A percentile compares a stretch with the other conserved stretches of the same genome.
Conservation (phyloP, 2,113 vertebrate species). For the Falcunculus frontatus region DNA sequence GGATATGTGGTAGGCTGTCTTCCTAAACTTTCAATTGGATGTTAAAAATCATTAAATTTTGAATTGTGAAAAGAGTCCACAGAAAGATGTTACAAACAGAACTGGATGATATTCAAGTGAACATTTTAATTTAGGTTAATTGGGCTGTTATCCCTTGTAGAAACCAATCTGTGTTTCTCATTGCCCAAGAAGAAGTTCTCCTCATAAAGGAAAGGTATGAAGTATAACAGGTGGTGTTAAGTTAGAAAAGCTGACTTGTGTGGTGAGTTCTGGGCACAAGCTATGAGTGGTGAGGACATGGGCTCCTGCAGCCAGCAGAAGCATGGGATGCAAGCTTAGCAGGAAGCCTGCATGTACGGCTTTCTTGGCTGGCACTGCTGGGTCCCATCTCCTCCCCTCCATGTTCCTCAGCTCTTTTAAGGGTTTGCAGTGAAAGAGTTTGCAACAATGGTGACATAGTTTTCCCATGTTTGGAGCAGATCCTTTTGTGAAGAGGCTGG, state of each 20-base stretch:
- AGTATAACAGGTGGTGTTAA: background rate
- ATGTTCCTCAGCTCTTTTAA: background rate
- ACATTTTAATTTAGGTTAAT: background rate
- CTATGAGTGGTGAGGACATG: fast-evolving
- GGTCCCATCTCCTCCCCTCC: background rate
- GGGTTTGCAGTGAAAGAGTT: background rate
- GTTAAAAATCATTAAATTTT: background rate
- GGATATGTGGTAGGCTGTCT: background rate
- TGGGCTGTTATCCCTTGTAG: background rate
- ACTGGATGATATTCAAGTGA: background rate
- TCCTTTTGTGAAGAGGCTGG: background rate
- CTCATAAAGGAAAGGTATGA: background rate
- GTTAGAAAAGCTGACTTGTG: background rate
- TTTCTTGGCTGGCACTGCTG: background rate
- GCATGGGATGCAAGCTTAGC: background rate
- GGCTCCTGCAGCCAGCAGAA: background rate
- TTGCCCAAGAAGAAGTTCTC: background rate
- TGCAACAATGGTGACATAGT: fast-evolving
- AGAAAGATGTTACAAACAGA: background rate
- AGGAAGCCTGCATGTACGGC: background rate
- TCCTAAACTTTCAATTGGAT: background rate
- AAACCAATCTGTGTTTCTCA: background rate
- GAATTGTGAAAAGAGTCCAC: background rate
- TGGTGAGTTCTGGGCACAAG: no score
- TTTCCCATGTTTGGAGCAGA: background rate